Conservation (phyloP, 2,888 invertebrate genomes). For the Torymus aiolomorphi region DNA sequence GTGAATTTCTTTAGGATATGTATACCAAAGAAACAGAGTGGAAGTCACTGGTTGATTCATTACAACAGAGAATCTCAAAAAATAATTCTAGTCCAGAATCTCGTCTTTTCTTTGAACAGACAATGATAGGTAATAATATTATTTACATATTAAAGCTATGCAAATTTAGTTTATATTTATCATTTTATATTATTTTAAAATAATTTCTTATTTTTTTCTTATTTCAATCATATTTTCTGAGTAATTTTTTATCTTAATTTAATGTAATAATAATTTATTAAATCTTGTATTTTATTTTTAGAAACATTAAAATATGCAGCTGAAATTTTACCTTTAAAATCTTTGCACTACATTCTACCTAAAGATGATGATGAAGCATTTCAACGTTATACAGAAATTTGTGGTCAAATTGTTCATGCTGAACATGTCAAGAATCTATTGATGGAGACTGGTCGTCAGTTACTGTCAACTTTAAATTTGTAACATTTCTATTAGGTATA, state of each 20-base stretch:
- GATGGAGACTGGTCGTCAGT: conserved; percentile 74
- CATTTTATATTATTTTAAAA: not conserved
- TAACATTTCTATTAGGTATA: conserved; percentile 49
- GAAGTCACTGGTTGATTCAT: conserved; percentile 71
- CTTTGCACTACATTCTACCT: conserved; percentile 71
- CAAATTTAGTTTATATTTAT: too few relatives aligned
- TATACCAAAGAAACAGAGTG: conserved; percentile 73
- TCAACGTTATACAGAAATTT: conserved; percentile 72
- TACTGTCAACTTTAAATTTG: conserved; percentile 70
- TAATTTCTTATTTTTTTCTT: not conserved
- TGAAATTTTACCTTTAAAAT: conserved; percentile 70
- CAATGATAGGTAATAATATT: conserved; percentile 67
- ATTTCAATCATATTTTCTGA: conserved; percentile 2
- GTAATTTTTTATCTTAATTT: not conserved
- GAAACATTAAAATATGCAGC: conserved; percentile 72
- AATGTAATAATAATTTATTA: not conserved
- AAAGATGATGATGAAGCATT: conserved; percentile 70
- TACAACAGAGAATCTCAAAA: conserved; percentile 68
- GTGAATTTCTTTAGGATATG: conserved; percentile 64
- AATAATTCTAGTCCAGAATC: conserved; percentile 64
- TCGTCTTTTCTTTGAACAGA: conserved; percentile 67
- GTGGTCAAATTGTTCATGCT: conserved; percentile 73
- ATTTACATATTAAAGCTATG: not conserved
- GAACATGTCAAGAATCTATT: conserved; percentile 74
- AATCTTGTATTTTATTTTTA: conserved; percentile 61